Conservation (phyloP, 2,888 invertebrate genomes). For the Ellobium chinense region DNA sequence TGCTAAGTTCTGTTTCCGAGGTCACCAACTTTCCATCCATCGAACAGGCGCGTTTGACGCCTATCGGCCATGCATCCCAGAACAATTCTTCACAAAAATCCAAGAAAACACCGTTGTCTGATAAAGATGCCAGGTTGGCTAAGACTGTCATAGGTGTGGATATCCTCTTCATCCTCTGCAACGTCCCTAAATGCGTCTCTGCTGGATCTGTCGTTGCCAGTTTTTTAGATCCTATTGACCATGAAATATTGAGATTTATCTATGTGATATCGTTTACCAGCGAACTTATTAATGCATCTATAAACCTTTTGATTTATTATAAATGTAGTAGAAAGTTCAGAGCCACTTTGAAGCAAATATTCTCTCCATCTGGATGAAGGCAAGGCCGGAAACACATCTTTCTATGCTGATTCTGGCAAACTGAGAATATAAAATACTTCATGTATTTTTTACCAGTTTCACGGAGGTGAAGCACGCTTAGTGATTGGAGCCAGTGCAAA, state of each 20-base stretch:
- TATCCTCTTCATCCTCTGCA: slow-evolving; percentile 6
- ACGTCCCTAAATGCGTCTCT: slow-evolving; percentile 16
- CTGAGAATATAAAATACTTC: too few species aligned
- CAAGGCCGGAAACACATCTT: too few species aligned
- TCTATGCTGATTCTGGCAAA: too few species aligned
- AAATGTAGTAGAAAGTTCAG: neutral
- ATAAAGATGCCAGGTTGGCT: neutral
- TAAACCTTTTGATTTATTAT: neutral
- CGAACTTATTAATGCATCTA: neutral
- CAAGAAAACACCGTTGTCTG: neutral
- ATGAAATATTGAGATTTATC: neutral
- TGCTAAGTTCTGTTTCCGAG: too few species aligned
- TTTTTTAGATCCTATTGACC: neutral
- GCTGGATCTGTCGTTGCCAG: neutral
- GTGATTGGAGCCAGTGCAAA: too few species aligned
- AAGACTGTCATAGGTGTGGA: slow-evolving; percentile 4
- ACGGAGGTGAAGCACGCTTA: too few species aligned
- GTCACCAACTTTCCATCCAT: too few species aligned
- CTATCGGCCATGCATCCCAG: too few species aligned
- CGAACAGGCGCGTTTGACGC: too few species aligned
- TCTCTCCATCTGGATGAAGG: too few species aligned
- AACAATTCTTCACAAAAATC: too few species aligned
- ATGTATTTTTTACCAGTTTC: too few species aligned
- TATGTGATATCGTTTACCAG: neutral
- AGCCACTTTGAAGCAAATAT: neutral